Percentiles rank a stretch among this genome's conserved stretches.
phyloP scores from a whole-genome alignment of 2,888 invertebrate genomes.

The Thera britannica region DNA sequence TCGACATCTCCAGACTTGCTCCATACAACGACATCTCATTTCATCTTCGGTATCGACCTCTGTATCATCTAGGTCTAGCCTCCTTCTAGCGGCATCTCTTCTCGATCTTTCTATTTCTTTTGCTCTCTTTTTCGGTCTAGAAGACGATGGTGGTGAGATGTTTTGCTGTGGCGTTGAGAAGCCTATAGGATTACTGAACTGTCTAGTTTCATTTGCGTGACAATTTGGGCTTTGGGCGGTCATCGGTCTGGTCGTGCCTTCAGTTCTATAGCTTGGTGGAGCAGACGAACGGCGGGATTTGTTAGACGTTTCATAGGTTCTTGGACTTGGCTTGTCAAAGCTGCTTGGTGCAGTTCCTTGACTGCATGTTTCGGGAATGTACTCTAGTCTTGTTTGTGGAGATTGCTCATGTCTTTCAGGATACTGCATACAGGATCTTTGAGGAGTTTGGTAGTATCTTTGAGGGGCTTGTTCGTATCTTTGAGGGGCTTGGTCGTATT shows the following conservation, averaged over 20 bases:
- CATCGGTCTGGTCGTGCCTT: slow-evolving; percentile 9
- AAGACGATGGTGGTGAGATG: background rate
- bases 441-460: background rate
- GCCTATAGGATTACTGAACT: slow-evolving; percentile 33
- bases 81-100: slow-evolving; percentile 36
- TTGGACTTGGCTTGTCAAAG: slow-evolving; percentile 3
- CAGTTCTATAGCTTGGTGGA: slow-evolving; percentile 21
- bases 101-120: slow-evolving; percentile 30
- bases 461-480: slow-evolving; percentile 1
- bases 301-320: background rate
- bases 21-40: slow-evolving; percentile 43
- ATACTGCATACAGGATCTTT: background rate
- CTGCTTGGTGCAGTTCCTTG: background rate
- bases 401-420: background rate
- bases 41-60: slow-evolving; percentile 45
- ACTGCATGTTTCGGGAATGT: slow-evolving; percentile 1
- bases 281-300: slow-evolving; percentile 12
- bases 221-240: slow-evolving; percentile 1
- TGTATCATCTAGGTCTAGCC: slow-evolving; percentile 44
- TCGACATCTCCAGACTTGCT: slow-evolving; percentile 40
- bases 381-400: slow-evolving; percentile 5
- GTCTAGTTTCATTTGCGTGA: background rate
- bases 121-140: slow-evolving; percentile 37
- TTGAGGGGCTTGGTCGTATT: background rate
- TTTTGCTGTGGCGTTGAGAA: slow-evolving; percentile 46